phyloP scores from a whole-genome alignment of 2,888 invertebrate genomes.

The Eupithecia vulgata region DNA sequence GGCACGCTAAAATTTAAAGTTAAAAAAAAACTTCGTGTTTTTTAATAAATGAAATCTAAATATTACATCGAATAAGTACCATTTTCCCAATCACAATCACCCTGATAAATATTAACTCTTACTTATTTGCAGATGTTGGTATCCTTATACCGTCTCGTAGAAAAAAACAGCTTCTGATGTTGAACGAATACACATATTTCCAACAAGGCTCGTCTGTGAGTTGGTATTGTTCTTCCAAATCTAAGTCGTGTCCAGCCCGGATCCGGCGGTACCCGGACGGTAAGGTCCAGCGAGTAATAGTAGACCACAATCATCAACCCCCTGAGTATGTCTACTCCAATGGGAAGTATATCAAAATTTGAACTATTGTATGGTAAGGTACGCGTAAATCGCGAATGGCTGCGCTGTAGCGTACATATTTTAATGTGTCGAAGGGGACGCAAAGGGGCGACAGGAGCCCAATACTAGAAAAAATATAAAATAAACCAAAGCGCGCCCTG shows the following conservation, averaged over 20 bases:
- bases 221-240: conserved; percentile 59
- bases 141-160: conserved; percentile 42
- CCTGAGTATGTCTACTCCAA: conserved; percentile 16
- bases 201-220: conserved; percentile 53
- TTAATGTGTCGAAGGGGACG: no score
- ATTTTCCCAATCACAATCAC: neutral
- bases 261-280: conserved; percentile 26
- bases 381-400: no score
- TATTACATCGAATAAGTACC: no score
- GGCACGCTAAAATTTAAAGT: no score
- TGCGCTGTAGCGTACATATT: no score
- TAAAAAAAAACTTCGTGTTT: no score
- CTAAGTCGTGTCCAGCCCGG: conserved; percentile 16
- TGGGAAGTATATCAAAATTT: conserved; percentile 23
- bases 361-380: neutral
- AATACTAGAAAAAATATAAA: no score
- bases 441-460: no score
- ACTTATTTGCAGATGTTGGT: conserved; percentile 31
- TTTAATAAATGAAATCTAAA: neutral
- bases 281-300: conserved; percentile 14
- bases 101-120: neutral
- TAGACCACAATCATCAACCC: conserved; percentile 30
- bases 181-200: conserved; percentile 57
- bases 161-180: conserved; percentile 56
- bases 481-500: no score